Percentiles rank a stretch among this genome's conserved stretches.
Evolutionary conservation across 1,140 invertebrate genomes (phyloP).

Genomic region (Rhopalosiphum padi): DNA sequence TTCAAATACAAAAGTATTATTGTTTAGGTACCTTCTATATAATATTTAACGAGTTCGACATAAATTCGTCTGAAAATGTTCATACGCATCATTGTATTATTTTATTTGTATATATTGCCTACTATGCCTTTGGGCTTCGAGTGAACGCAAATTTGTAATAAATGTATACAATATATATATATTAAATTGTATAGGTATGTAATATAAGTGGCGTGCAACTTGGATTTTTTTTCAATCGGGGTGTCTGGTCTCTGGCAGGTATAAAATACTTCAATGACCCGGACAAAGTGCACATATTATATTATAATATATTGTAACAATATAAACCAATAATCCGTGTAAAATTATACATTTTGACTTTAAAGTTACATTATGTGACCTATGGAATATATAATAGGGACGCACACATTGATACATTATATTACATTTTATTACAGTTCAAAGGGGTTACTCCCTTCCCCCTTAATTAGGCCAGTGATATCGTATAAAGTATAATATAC

Average conservation of each 20-base stretch:
- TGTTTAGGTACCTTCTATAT: neutral
- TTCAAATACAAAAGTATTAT: neutral
- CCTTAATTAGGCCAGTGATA: neutral
- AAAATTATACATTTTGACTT: slow-evolving; percentile 2
- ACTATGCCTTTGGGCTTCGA: neutral
- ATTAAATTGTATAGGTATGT: neutral
- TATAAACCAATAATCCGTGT: neutral
- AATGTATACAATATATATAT: neutral
- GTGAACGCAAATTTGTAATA: neutral
- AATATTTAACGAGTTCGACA: neutral
- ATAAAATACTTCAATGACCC: slow-evolving; percentile 4
- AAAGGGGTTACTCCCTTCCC: neutral
- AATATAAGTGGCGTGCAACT: neutral
- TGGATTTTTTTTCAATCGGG: neutral
- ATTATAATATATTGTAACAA: neutral
- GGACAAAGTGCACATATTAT: neutral
- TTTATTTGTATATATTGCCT: neutral
- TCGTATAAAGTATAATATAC: neutral
- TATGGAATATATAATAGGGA: neutral
- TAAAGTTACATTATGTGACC: neutral
- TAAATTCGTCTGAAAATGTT: neutral
- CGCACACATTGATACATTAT: neutral
- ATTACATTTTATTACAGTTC: neutral
- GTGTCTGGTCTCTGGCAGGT: neutral
- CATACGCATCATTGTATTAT: neutral